A percentile compares a stretch with the other conserved stretches of the same genome.
Evolutionary conservation across 2,797 vertebrate species (phyloP).

Genomic region (Ammospiza maritima): DNA sequence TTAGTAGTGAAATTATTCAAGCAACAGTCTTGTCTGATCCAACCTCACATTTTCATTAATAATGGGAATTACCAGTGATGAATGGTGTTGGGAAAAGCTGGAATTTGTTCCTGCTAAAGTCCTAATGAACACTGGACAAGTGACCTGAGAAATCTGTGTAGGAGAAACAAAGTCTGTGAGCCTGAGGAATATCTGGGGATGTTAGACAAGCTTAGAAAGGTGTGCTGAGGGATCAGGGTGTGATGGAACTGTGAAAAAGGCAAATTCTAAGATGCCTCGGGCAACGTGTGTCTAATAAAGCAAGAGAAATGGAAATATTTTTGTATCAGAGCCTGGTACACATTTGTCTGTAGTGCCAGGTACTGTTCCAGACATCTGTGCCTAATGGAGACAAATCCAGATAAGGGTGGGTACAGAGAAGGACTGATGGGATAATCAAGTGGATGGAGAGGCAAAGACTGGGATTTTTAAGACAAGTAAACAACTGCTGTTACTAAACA

Average conservation of each 20-base stretch:
- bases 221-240: not conserved
- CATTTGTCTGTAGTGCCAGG: not conserved
- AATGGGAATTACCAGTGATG: not conserved
- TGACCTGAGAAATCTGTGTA: not conserved
- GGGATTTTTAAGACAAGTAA: slow-evolving; percentile 18
- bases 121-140: not conserved
- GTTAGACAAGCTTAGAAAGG: not conserved
- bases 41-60: not conserved
- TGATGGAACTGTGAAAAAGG: not conserved
- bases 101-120: not conserved
- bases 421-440: not conserved
- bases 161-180: not conserved
- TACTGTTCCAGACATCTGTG: not conserved
- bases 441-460: not conserved
- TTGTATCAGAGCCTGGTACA: not conserved
- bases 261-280: not conserved
- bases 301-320: slow-evolving; percentile 27
- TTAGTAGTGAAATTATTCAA: not conserved
- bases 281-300: not conserved
- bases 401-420: not conserved
- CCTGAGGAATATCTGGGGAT: not conserved
- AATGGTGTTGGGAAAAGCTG: not conserved
- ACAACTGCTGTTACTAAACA: slow-evolving; percentile 17
- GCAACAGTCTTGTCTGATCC: not conserved
- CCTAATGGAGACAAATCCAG: not conserved